Conservation (phyloP, 1,140 invertebrate genomes). For the Dendrolimus punctatus region DNA sequence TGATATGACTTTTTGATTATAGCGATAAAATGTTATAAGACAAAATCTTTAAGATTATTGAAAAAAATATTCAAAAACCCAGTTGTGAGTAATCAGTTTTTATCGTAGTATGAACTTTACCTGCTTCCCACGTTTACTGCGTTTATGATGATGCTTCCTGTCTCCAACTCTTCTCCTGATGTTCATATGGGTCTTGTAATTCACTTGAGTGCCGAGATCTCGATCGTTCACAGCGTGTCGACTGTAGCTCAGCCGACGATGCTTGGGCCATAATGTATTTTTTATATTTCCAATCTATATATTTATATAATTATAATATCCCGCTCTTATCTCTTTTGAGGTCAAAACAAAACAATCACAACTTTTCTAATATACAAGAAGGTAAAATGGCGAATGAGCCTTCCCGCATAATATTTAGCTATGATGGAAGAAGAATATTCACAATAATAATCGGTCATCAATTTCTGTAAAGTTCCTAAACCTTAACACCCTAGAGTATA, state of each 20-base stretch:
- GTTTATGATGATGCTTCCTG: conserved; percentile 85
- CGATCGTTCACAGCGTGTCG: conserved; percentile 91
- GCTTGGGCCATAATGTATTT: conserved; percentile 68
- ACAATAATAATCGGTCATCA: no score
- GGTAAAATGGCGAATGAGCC: no score
- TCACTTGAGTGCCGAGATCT: conserved; percentile 89
- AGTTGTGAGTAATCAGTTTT: not conserved
- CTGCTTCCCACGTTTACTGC: conserved; percentile 84
- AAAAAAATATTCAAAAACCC: no score
- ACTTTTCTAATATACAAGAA: no score
- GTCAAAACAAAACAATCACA: no score
- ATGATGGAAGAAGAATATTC: no score
- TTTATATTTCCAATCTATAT: no score
- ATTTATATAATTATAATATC: no score
- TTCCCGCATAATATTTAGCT: no score
- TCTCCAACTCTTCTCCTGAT: conserved; percentile 89
- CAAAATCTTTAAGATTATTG: not conserved
- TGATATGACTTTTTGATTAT: not conserved
- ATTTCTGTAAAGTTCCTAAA: no score
- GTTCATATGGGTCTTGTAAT: conserved; percentile 94
- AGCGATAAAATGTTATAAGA: not conserved
- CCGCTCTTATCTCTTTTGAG: no score
- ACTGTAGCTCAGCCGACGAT: conserved; percentile 91
- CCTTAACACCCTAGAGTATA: no score
- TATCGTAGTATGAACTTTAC: conserved; percentile 45